Percentiles rank a stretch among this genome's conserved stretches.
These are phyloP conservation scores for Lepidonotus clava DNA, from an alignment of 2,888 invertebrate genomes.

Conservation along the genomic window DNA sequence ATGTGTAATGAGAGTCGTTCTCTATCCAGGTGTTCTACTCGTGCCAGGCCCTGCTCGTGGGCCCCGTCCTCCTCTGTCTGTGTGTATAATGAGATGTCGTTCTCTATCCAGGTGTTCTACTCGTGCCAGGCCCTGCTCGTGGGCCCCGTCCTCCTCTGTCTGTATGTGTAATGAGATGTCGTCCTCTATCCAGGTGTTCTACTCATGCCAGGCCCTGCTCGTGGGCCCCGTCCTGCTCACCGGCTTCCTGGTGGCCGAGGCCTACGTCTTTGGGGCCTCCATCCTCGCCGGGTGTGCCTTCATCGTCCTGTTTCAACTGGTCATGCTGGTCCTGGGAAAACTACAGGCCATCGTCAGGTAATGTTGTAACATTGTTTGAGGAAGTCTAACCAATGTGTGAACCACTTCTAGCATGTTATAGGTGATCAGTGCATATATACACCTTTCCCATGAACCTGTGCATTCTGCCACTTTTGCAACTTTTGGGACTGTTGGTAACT, in stretches of 20 bases:
- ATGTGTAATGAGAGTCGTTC: not conserved
- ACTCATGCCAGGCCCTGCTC: not conserved
- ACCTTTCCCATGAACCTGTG: too few relatives aligned
- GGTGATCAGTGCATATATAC: too few relatives aligned
- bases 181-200: not conserved
- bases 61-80: not conserved
- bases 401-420: too few relatives aligned
- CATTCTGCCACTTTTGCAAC: too few relatives aligned
- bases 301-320: not conserved
- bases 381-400: too few relatives aligned
- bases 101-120: not conserved
- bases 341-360: slow-evolving; percentile 16
- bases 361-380: too few relatives aligned
- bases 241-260: not conserved
- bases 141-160: slow-evolving; percentile 29
- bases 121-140: not conserved
- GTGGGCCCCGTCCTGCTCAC: slow-evolving; percentile 19
- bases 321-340: slow-evolving; percentile 12
- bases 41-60: slow-evolving; percentile 6
- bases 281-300: slow-evolving; percentile 8
- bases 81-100: not conserved
- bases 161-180: not conserved
- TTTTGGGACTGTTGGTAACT: too few relatives aligned
- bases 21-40: not conserved
- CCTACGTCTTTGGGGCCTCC: not conserved